These are phyloP conservation scores for Jordanella pulchra DNA, from an alignment of 2,797 vertebrate species.

Conservation along the genomic window DNA sequence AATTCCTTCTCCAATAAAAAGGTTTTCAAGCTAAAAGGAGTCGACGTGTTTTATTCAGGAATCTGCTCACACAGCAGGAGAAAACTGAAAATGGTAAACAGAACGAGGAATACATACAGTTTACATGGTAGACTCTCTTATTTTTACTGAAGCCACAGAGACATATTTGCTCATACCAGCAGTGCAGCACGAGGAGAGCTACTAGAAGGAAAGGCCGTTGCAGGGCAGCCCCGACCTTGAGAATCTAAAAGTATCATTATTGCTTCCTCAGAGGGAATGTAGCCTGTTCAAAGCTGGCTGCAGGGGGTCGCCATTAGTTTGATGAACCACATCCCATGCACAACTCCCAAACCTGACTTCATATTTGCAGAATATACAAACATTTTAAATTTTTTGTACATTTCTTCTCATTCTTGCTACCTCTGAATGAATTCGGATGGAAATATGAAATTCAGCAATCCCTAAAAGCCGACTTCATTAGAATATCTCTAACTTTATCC, in stretches of 20 bases:
- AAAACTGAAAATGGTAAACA: slow-evolving; percentile 7
- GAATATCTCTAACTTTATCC: slow-evolving; percentile 10
- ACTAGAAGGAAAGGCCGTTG: slow-evolving; percentile 7
- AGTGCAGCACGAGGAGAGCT: slow-evolving; percentile 7
- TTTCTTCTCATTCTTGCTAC: not conserved
- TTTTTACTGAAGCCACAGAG: not conserved
- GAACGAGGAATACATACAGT: not conserved
- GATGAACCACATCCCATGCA: slow-evolving; percentile 2
- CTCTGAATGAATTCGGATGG: slow-evolving; percentile 2
- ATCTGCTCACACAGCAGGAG: slow-evolving; percentile 9
- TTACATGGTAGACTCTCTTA: not conserved
- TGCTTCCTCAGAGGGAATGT: slow-evolving; percentile 12
- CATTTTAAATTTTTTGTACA: not conserved
- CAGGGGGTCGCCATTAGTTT: not conserved
- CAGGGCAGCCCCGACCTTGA: slow-evolving; percentile 26
- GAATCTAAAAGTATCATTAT: slow-evolving; percentile 41
- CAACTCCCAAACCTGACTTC: slow-evolving; percentile 3
- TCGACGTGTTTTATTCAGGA: slow-evolving; percentile 5
- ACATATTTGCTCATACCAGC: slow-evolving; percentile 8
- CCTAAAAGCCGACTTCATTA: not conserved
- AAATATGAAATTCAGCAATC: not conserved
- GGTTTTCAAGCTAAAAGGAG: slow-evolving; percentile 18
- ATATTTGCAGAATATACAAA: not conserved
- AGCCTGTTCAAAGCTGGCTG: slow-evolving; percentile 31
- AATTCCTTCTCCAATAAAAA: not conserved